These are phyloP conservation scores for Caenorhabditis macrosperma DNA, from an alignment of 2,888 invertebrate genomes.

Conservation along the genomic window DNA sequence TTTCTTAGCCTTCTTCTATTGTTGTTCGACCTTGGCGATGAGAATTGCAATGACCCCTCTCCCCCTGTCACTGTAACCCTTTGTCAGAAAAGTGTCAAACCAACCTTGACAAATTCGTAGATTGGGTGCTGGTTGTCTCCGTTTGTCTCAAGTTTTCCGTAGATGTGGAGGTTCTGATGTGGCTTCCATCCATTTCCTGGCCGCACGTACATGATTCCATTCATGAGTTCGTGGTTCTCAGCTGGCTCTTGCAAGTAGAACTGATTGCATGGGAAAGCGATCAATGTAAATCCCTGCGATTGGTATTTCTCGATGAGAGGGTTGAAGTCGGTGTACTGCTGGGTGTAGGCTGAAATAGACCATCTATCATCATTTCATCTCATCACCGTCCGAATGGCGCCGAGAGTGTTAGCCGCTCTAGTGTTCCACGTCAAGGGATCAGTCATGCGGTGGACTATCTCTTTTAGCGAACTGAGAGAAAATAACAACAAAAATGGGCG, in stretches of 20 bases:
- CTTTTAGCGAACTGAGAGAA: constrained; percentile 11
- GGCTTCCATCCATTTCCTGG: constrained; percentile 80
- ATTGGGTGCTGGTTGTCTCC: constrained; percentile 80
- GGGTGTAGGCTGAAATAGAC: constrained; percentile 78
- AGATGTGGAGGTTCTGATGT: constrained; percentile 79
- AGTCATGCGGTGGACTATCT: constrained; percentile 32
- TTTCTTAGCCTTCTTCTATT: too few species aligned
- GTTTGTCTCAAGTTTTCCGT: constrained; percentile 80
- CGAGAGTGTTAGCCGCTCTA: constrained; percentile 10
- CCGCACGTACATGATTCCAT: constrained; percentile 78
- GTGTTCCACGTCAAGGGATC: constrained; percentile 22
- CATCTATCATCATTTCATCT: background rate
- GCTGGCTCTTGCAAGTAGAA: constrained; percentile 80
- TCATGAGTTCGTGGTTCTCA: constrained; percentile 80
- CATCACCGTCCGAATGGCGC: constrained; percentile 34
- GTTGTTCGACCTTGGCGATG: constrained; percentile 47
- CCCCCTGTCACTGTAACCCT: constrained; percentile 16
- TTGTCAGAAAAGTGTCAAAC: constrained; percentile 7
- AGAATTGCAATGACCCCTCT: constrained; percentile 21
- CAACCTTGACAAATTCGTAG: constrained; percentile 80
- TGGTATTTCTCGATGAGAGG: constrained; percentile 78
- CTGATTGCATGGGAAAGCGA: constrained; percentile 80
- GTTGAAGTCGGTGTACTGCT: constrained; percentile 80
- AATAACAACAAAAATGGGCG: background rate
- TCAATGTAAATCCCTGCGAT: constrained; percentile 75